Conservation (phyloP, 37 sponge, comb jelly and placozoan genomes). For the Beroe forskalii region DNA sequence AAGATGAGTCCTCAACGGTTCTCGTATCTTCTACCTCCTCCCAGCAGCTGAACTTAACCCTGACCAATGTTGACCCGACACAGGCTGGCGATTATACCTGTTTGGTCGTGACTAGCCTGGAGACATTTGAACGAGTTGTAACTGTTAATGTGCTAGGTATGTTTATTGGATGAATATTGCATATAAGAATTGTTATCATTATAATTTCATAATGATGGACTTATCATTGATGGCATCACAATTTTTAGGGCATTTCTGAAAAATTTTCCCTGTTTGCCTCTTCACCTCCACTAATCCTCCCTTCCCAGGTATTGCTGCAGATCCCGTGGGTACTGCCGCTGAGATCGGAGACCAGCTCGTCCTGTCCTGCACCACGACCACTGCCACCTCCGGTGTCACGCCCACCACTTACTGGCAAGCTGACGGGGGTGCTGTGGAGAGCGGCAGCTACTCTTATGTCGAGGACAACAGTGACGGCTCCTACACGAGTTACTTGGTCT, state of each 20-base stretch:
- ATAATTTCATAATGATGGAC: too few relatives aligned
- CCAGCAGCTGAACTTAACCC: neutral
- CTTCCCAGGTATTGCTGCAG: neutral
- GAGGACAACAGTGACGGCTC: slow-evolving; percentile 3
- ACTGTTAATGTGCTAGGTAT: neutral
- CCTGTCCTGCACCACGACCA: neutral
- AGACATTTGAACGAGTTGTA: neutral
- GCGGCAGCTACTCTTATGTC: neutral
- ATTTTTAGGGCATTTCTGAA: too few relatives aligned
- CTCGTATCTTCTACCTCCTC: neutral
- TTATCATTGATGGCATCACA: too few relatives aligned
- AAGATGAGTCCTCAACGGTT: neutral
- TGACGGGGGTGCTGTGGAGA: neutral
- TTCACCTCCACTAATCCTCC: too few relatives aligned
- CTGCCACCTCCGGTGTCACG: neutral
- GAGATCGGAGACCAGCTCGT: slow-evolving; percentile 1
- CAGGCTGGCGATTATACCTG: slow-evolving; percentile 27
- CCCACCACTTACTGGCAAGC: slow-evolving; percentile 52
- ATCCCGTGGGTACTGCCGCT: neutral
- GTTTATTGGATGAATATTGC: too few relatives aligned
- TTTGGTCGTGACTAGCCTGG: neutral
- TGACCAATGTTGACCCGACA: neutral
- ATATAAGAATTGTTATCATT: too few relatives aligned
- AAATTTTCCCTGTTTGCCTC: too few relatives aligned
- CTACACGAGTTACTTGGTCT: slow-evolving; percentile 38